A percentile compares a stretch with the other conserved stretches of the same genome.
Conservation (phyloP, 2,113 vertebrate genomes). For the Trematocara zebra region DNA sequence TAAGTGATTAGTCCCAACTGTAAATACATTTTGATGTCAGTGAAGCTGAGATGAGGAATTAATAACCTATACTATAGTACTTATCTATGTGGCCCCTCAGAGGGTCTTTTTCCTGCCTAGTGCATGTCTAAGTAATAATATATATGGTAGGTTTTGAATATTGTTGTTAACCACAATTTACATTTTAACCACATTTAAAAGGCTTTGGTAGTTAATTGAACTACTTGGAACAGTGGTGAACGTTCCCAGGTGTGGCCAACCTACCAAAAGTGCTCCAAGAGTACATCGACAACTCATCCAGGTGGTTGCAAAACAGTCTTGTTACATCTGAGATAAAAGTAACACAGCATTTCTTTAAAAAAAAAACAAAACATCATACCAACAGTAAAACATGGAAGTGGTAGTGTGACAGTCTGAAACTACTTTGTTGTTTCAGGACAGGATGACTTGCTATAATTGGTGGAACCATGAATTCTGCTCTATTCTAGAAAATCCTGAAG, state of each 20-base stretch:
- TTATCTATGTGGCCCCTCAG: not conserved
- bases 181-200: not conserved
- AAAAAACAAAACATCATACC: not conserved
- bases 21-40: not conserved
- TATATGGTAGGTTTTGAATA: not conserved
- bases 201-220: not conserved
- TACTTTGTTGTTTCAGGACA: not conserved
- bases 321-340: not conserved
- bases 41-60: not conserved
- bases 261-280: not conserved
- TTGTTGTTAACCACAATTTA: not conserved
- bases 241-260: not conserved
- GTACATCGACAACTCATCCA: not conserved
- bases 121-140: not conserved
- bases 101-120: not conserved
- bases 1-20: constrained; percentile 13
- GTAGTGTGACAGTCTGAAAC: not conserved
- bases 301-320: not conserved
- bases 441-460: not conserved
- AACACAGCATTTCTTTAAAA: not conserved
- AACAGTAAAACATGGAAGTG: not conserved
- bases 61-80: not conserved
- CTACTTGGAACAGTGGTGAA: not conserved
- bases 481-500: not conserved
- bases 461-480: not conserved